These are phyloP conservation scores for Cyphomyrus discorhynchus DNA, from an alignment of 2,113 vertebrate species.

Conservation along the genomic window DNA sequence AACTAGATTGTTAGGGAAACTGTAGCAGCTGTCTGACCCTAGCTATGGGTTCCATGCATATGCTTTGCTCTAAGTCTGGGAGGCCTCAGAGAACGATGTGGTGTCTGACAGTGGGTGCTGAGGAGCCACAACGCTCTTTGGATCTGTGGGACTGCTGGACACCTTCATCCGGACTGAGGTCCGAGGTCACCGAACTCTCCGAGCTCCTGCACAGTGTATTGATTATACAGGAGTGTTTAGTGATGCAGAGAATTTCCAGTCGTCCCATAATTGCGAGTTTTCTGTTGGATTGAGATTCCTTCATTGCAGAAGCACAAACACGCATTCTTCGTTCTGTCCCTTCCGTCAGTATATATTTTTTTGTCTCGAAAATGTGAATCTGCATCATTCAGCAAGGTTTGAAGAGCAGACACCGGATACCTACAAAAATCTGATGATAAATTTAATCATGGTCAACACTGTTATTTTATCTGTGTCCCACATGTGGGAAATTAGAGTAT, in stretches of 20 bases:
- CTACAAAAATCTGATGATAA: not conserved
- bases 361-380: not conserved
- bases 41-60: not conserved
- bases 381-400: not conserved
- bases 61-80: not conserved
- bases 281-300: not conserved
- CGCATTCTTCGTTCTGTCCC: not conserved
- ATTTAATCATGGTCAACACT: slow-evolving; percentile 27
- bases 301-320: not conserved
- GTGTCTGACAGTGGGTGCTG: not conserved
- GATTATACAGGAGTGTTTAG: not conserved
- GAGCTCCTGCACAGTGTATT: not conserved
- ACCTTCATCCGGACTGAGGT: not conserved
- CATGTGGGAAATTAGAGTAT: slow-evolving; percentile 10
- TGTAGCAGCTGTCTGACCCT: not conserved
- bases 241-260: not conserved
- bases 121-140: not conserved
- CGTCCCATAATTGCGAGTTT: not conserved
- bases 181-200: not conserved
- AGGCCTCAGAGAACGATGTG: not conserved
- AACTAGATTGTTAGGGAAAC: not conserved
- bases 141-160: not conserved
- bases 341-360: not conserved
- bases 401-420: not conserved
- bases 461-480: not conserved